Evolutionary conservation across 2,797 vertebrate species (phyloP).

Genomic region (Enteromius thamalakanensis): DNA sequence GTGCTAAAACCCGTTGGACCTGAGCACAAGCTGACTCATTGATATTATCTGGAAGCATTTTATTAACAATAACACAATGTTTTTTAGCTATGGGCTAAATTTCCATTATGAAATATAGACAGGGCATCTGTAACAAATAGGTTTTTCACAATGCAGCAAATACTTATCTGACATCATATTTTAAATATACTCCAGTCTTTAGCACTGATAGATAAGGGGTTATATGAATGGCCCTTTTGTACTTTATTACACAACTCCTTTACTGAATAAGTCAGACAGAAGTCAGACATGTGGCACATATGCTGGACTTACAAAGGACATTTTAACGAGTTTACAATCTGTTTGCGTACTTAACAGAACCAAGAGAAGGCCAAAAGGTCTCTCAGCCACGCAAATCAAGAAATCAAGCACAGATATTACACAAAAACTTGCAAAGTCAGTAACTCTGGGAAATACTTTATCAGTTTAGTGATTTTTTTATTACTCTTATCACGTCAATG

Average conservation of each 20-base stretch:
- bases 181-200: conserved; percentile 59
- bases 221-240: conserved; percentile 63
- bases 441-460: not conserved
- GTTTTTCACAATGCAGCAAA: not conserved
- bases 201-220: not conserved
- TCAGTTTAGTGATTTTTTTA: not conserved
- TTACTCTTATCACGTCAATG: not conserved
- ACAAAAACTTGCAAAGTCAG: not conserved
- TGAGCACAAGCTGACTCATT: conserved; percentile 1
- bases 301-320: not conserved
- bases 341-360: not conserved
- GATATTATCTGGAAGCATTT: not conserved
- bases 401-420: not conserved
- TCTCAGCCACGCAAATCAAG: not conserved
- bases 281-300: not conserved
- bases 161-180: conserved; percentile 24
- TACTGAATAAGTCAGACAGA: conserved; percentile 12
- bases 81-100: conserved; percentile 11
- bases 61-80: conserved; percentile 10
- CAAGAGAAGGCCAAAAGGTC: not conserved
- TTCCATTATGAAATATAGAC: not conserved
- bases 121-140: not conserved
- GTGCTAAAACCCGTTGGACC: conserved; percentile 20
- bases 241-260: conserved; percentile 66
- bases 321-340: not conserved